phyloP scores from a whole-genome alignment of 2,888 invertebrate species.

The Dynastes tityus region DNA sequence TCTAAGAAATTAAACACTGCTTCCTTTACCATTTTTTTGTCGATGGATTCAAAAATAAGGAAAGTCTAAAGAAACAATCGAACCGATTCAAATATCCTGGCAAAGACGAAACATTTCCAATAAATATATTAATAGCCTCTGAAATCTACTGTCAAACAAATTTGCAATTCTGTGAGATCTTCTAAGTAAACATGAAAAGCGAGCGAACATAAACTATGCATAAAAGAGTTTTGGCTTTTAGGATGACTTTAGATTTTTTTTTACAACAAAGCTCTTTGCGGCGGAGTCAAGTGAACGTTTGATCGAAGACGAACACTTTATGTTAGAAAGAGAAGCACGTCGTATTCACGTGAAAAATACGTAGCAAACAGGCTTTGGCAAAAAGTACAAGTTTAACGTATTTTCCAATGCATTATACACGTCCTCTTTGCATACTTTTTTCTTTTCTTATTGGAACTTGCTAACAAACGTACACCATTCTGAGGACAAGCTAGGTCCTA shows the following conservation, averaged over 20 bases:
- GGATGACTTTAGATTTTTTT: not conserved
- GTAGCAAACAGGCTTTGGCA: constrained; percentile 1
- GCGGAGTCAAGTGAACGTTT: not conserved
- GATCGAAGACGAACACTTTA: not conserved
- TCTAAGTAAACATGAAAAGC: not conserved
- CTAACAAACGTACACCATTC: not conserved
- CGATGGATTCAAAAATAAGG: no score
- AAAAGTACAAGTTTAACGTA: not conserved
- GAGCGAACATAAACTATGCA: not conserved
- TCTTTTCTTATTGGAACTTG: no score
- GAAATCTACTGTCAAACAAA: no score
- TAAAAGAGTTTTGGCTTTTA: not conserved
- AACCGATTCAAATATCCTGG: no score
- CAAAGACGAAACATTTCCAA: no score
- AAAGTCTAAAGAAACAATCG: no score
- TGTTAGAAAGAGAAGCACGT: not conserved
- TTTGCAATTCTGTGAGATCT: not conserved
- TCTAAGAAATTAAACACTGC: no score
- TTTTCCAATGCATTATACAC: not conserved
- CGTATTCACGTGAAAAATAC: not conserved
- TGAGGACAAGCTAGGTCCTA: not conserved
- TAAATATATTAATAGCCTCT: no score
- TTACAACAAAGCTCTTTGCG: not conserved
- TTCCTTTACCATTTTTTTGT: no score
- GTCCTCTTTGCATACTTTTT: not conserved